phyloP scores from a whole-genome alignment of 2,797 vertebrate species.

The Acanthurus leucopareius region DNA sequence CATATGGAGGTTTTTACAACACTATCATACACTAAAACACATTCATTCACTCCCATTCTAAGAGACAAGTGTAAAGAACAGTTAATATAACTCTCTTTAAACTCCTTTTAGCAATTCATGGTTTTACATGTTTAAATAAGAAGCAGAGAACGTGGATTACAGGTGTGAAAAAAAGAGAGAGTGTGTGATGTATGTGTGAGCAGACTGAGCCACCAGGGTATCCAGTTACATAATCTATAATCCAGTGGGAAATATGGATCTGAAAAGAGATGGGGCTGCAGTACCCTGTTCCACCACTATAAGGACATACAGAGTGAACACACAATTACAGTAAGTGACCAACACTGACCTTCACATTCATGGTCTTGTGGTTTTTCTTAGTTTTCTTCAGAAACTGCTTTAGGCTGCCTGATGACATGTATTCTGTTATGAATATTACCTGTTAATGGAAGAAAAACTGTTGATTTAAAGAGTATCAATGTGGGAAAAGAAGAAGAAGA shows the following conservation, averaged over 20 bases:
- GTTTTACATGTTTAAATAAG: background rate
- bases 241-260: constrained; percentile 62
- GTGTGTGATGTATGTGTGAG: constrained; percentile 20
- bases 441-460: constrained; percentile 65
- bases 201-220: constrained; percentile 31
- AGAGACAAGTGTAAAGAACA: background rate
- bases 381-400: constrained; percentile 99
- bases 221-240: constrained; percentile 65
- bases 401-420: constrained; percentile 99
- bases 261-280: constrained; percentile 47
- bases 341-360: constrained; percentile 95
- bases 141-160: background rate
- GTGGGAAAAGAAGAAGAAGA: no score
- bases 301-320: background rate
- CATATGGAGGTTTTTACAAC: constrained; percentile 8
- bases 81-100: background rate
- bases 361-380: constrained; percentile 99
- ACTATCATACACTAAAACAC: background rate
- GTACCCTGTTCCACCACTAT: constrained; percentile 38
- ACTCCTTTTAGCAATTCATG: background rate
- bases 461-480: no score
- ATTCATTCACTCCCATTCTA: background rate
- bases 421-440: constrained; percentile 99
- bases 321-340: background rate
- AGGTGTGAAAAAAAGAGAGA: background rate